Evolutionary conservation across 2,113 vertebrate genomes (phyloP).

Genomic region (Chlamydotis undulata): DNA sequence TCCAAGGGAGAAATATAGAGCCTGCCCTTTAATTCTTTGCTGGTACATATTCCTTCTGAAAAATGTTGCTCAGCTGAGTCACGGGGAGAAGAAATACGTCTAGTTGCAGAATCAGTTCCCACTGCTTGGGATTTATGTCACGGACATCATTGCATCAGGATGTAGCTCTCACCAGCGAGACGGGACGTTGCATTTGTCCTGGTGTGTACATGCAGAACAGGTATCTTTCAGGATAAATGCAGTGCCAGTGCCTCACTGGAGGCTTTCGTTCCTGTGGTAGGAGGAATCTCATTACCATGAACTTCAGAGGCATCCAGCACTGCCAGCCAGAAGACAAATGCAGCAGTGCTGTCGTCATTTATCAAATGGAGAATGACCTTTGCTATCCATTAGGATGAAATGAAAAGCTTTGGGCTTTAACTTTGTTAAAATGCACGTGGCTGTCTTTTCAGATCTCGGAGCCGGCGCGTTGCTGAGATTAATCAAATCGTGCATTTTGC

Average conservation of each 20-base stretch:
- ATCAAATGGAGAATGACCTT: constrained; percentile 64
- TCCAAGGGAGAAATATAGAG: neutral
- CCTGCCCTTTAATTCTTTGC: neutral
- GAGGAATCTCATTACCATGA: constrained; percentile 61
- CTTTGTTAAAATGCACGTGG: constrained; percentile 40
- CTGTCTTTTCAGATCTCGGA: constrained; percentile 6
- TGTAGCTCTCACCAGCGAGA: accelerated
- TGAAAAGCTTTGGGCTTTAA: constrained; percentile 60
- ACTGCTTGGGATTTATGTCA: neutral
- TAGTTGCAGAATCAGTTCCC: neutral
- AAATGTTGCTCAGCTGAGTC: neutral
- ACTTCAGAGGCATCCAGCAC: constrained; percentile 45
- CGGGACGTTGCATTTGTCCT: neutral
- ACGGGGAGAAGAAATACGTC: neutral
- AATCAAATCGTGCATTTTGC: constrained; percentile 58
- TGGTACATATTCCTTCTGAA: neutral
- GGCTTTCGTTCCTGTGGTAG: neutral
- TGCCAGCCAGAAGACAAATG: constrained; percentile 70
- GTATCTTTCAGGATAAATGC: neutral
- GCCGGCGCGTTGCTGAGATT: neutral
- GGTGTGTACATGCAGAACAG: neutral
- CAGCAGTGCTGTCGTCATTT: constrained; percentile 27
- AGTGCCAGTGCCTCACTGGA: constrained; percentile 6
- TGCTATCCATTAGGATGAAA: constrained; percentile 64
- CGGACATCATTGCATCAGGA: neutral